Conservation (phyloP, 2,888 invertebrate species). For the Galerucella calmariensis region DNA sequence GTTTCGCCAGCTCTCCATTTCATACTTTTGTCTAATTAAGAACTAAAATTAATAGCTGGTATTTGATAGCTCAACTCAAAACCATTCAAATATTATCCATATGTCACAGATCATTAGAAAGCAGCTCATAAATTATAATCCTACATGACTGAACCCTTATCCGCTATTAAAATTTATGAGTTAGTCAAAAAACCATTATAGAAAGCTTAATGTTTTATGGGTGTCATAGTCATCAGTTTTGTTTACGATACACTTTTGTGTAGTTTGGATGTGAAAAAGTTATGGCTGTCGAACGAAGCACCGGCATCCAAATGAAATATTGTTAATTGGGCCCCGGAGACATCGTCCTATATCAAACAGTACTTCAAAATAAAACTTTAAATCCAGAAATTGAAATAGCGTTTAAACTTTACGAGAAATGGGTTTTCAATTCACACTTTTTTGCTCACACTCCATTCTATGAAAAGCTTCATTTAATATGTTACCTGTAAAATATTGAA, state of each 20-base stretch:
- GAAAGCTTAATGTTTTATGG: conserved; percentile 1
- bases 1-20: too few species aligned
- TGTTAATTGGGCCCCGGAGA: background rate
- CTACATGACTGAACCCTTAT: background rate
- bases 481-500: background rate
- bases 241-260: background rate
- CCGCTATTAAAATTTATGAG: background rate
- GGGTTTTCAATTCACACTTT: background rate
- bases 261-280: background rate
- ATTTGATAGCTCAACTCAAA: too few species aligned
- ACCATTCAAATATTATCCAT: background rate
- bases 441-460: too few species aligned
- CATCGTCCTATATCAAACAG: background rate
- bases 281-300: background rate
- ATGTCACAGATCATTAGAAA: background rate
- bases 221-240: background rate
- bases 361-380: background rate
- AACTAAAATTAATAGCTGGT: too few species aligned
- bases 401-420: background rate
- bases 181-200: background rate
- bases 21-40: too few species aligned
- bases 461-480: too few species aligned
- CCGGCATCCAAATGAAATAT: background rate
- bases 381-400: background rate
- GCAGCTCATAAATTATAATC: background rate